Percentiles rank a stretch among this genome's conserved stretches.
phyloP scores from a whole-genome alignment of 2,888 invertebrate genomes.

The Loripinus fragilis region DNA sequence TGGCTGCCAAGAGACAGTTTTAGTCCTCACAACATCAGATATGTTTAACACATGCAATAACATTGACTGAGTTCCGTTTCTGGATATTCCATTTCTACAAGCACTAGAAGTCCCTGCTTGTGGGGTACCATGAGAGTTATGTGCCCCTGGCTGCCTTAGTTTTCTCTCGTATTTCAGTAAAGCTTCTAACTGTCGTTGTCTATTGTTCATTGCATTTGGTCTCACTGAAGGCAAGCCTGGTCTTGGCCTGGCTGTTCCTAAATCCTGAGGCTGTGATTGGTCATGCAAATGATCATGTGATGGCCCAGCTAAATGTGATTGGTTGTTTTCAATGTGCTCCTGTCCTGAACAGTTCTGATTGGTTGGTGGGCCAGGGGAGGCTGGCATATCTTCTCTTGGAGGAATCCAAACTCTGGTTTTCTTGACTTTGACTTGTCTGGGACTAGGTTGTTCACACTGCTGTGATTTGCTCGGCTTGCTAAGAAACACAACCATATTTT shows the following conservation, averaged over 20 bases:
- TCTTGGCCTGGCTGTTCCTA: conserved; percentile 52
- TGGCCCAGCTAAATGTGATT: conserved; percentile 18
- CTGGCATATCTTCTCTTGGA: conserved; percentile 51
- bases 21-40: conserved; percentile 82
- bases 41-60: conserved; percentile 95
- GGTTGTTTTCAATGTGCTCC: background rate
- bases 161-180: conserved; percentile 88
- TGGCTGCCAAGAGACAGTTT: conserved; percentile 85
- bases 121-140: conserved; percentile 15
- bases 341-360: conserved; percentile 21
- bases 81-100: conserved; percentile 20
- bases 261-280: conserved; percentile 27
- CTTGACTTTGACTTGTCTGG: conserved; percentile 30
- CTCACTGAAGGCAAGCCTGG: conserved; percentile 80
- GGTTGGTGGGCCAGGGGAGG: conserved; percentile 12
- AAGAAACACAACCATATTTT: conserved; percentile 80
- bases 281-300: conserved; percentile 18
- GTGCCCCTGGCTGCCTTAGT: conserved; percentile 66
- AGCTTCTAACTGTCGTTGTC: conserved; percentile 87
- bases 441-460: conserved; percentile 21
- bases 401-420: conserved; percentile 62
- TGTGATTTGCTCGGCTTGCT: conserved; percentile 79
- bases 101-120: conserved; percentile 31
- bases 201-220: conserved; percentile 84
- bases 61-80: conserved; percentile 84